Percentiles rank a stretch among this genome's conserved stretches.
These are phyloP conservation scores for Brevimyrus niger DNA, from an alignment of 2,113 vertebrate species.

Conservation along the genomic window DNA sequence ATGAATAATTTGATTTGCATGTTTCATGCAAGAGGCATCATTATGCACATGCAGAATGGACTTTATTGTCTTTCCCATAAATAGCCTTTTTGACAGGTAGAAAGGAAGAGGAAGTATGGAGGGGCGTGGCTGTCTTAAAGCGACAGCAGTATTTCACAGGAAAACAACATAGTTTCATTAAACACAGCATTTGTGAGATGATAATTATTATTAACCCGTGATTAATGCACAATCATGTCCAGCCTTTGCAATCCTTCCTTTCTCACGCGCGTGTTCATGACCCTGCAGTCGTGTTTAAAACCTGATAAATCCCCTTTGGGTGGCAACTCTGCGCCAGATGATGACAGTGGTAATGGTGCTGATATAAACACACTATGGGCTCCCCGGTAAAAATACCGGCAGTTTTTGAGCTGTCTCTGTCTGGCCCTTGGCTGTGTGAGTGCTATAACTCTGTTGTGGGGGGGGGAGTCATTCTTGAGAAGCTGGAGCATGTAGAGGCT, in stretches of 20 bases:
- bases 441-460: not conserved
- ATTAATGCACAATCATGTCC: not conserved
- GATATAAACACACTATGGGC: not conserved
- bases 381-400: not conserved
- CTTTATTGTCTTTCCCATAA: not conserved
- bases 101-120: constrained; percentile 15
- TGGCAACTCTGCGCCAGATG: not conserved
- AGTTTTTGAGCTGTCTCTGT: not conserved
- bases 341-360: not conserved
- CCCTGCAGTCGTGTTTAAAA: not conserved
- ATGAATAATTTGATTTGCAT: not conserved
- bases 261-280: not conserved
- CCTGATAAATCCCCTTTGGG: not conserved
- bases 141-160: not conserved
- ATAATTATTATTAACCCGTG: too few relatives aligned
- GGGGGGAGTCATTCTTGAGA: constrained; percentile 8
- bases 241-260: not conserved
- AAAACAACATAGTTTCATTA: not conserved
- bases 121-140: not conserved
- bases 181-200: not conserved
- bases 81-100: not conserved
- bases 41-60: not conserved
- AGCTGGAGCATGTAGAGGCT: constrained; percentile 10
- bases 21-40: not conserved
- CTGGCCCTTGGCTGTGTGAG: not conserved